phyloP scores from a whole-genome alignment of 1,140 invertebrate species.

The Formica exsecta region DNA sequence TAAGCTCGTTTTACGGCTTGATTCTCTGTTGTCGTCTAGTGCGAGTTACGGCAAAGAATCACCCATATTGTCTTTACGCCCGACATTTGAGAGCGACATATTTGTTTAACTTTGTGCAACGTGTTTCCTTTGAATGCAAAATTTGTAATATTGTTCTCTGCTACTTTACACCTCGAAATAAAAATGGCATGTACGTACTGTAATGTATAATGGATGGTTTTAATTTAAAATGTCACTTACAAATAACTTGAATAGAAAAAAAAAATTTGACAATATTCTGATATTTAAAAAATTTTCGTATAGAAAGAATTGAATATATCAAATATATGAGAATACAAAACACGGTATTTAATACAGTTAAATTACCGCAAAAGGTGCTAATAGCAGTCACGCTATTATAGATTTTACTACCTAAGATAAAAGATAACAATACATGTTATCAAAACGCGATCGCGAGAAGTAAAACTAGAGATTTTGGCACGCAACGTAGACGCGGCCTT shows the following conservation, averaged over 20 bases:
- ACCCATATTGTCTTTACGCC: slow-evolving; percentile 25
- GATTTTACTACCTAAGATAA: background rate
- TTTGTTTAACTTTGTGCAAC: slow-evolving; percentile 20
- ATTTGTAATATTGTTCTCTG: background rate
- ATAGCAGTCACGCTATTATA: background rate
- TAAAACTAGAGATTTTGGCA: slow-evolving; percentile 8
- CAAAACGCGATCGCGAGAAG: slow-evolving; percentile 6
- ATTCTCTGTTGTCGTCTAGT: background rate
- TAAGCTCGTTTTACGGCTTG: slow-evolving; percentile 33
- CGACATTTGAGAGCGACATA: background rate
- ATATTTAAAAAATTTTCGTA: too few species aligned
- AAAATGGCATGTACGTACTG: background rate
- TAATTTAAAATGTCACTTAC: background rate
- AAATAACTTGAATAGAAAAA: background rate
- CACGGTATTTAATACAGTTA: background rate
- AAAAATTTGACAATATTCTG: background rate
- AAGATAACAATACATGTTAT: slow-evolving; percentile 23
- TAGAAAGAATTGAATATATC: background rate
- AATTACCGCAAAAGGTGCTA: slow-evolving; percentile 6
- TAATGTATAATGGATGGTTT: background rate
- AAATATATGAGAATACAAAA: background rate
- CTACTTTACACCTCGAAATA: background rate
- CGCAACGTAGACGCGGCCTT: slow-evolving; percentile 14
- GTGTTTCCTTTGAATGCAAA: slow-evolving; percentile 4
- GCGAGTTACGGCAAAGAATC: slow-evolving; percentile 13